Evolutionary conservation across 2,797 vertebrate genomes (phyloP), one percentile per base, ranked within the genome.

Genomic region (Acanthurus lineatus): DNA sequence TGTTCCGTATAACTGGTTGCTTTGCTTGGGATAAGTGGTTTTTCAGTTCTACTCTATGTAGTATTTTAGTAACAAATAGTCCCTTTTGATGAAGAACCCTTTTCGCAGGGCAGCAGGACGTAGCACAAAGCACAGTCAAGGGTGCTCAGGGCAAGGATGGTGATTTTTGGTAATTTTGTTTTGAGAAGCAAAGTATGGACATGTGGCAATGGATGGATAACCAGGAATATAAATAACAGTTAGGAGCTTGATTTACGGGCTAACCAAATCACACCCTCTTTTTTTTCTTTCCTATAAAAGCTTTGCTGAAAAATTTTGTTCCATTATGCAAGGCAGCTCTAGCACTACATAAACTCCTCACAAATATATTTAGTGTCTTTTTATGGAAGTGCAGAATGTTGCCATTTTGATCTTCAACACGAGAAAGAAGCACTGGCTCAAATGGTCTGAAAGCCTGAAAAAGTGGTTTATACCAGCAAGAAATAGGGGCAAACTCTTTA

Each of bases 131-230:
- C 32, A 38, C 19, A 40, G 12, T 14, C 9, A 69, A n/a, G 2
- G 6, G 11, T 6, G 32, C 59, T 59, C 22, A 7, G 51, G 9
- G 3, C 51, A n/a, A 10, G 10, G 12, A 72, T 40, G 42, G 14
- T 40, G 25, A 12, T 45, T 44, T 72, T 57, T 79, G 9, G 20
- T 48, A 4, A 65, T 67, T 35, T 19, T 59, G 49, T 53, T 8
- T 63, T 25, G 17, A 62, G 22, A 8, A 42, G 35, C 4, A 28
- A 56, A 20, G 16, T 25, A 4, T 65, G 38, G 28, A 58, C 20
- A 10, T 65, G 28, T 58, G 7, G 52, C 65, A 20, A 0, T 2
- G 2, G 25, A 25, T 54, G 49, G 12, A 71, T 60, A 42, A 45
- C 16, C 2, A 65, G 28, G 32, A 59, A 59, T 11, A 2, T 17